Conservation (phyloP, 2,888 invertebrate genomes). For the Maniola hyperantus region DNA sequence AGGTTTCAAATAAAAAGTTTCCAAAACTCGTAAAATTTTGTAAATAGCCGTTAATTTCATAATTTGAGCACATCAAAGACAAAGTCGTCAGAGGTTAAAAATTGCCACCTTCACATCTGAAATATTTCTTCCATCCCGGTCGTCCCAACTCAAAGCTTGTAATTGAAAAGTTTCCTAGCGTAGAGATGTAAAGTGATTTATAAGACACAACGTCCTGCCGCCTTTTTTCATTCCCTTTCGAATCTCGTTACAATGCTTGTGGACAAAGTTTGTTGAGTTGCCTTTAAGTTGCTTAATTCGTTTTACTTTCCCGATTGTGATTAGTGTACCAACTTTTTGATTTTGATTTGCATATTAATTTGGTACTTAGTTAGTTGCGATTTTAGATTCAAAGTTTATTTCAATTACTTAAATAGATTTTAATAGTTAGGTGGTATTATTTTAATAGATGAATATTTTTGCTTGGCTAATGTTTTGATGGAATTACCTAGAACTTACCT, state of each 20-base stretch:
- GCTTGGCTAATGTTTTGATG: too few relatives aligned
- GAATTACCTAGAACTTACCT: too few relatives aligned
- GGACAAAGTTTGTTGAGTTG: slow-evolving; percentile 36
- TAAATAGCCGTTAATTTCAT: too few relatives aligned
- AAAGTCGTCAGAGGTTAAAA: too few relatives aligned
- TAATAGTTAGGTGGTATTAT: too few relatives aligned
- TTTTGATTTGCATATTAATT: slow-evolving; percentile 20
- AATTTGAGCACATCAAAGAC: too few relatives aligned
- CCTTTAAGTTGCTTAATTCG: slow-evolving; percentile 35
- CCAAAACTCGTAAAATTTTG: too few relatives aligned
- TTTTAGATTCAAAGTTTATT: too few relatives aligned
- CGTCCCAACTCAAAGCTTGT: slow-evolving; percentile 64
- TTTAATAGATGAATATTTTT: too few relatives aligned
- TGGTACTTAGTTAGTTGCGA: too few relatives aligned
- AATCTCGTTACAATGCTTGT: slow-evolving; percentile 56
- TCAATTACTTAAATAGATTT: too few relatives aligned
- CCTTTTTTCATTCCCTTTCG: slow-evolving; percentile 59
- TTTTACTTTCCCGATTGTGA: slow-evolving; percentile 31
- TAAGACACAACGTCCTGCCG: slow-evolving; percentile 69
- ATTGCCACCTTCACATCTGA: slow-evolving; percentile 41
- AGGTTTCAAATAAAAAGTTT: too few relatives aligned
- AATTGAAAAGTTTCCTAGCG: slow-evolving; percentile 78
- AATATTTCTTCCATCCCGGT: slow-evolving; percentile 35
- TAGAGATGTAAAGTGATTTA: slow-evolving; percentile 78
- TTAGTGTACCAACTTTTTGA: slow-evolving; percentile 16